phyloP scores from a whole-genome alignment of 2,113 vertebrate species.

The Herpetotheres cachinnans region DNA sequence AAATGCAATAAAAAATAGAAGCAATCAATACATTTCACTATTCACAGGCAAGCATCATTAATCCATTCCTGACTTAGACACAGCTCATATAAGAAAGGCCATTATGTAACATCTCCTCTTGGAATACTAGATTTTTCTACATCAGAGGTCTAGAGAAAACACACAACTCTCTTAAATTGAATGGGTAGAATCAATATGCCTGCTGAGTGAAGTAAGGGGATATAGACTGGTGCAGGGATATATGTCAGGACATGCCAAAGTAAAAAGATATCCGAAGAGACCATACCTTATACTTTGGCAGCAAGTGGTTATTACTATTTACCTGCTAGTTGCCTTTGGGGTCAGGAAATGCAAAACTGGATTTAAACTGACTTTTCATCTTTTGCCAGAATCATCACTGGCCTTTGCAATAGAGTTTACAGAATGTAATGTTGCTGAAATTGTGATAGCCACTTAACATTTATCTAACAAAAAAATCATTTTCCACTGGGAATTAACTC shows the following conservation, averaged over 20 bases:
- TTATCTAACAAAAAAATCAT: neutral
- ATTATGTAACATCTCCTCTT: neutral
- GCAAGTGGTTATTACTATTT: neutral
- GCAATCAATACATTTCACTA: neutral
- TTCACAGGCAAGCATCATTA: neutral
- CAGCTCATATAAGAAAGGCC: neutral
- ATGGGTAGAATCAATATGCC: neutral
- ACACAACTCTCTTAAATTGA: neutral
- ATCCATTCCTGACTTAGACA: neutral
- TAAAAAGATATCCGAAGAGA: neutral
- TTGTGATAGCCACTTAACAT: neutral
- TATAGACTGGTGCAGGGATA: neutral
- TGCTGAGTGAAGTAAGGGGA: neutral
- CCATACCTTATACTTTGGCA: neutral
- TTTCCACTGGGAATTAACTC: neutral
- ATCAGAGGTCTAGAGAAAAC: neutral
- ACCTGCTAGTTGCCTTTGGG: neutral
- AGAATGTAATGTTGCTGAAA: neutral
- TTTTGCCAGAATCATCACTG: neutral
- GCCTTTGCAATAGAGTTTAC: neutral
- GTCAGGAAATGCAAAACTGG: neutral
- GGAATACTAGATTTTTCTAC: neutral
- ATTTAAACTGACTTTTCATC: neutral
- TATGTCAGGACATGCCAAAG: neutral
- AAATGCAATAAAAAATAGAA: neutral